A percentile compares a stretch with the other conserved stretches of the same genome.
Evolutionary conservation across 2,888 invertebrate genomes (phyloP).

Genomic region (Macaria notata): DNA sequence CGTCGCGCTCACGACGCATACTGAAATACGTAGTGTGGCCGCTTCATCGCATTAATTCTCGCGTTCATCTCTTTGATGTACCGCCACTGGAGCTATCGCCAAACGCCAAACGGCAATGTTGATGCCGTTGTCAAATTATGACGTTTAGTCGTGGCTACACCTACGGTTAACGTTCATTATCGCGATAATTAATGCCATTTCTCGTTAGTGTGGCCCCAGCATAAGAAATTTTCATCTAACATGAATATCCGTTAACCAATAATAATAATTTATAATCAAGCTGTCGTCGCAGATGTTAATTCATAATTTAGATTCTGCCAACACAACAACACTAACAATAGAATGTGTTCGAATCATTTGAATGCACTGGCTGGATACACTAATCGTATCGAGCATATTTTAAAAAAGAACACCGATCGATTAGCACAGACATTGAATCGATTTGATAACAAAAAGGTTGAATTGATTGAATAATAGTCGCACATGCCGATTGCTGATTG

Average conservation of each 20-base stretch:
- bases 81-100: too few species aligned
- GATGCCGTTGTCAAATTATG: too few species aligned
- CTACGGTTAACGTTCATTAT: too few species aligned
- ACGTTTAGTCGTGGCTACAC: too few species aligned
- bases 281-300: constrained; percentile 64
- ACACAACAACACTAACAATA: constrained; percentile 9
- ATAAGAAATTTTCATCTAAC: constrained; percentile 52
- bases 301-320: constrained; percentile 43
- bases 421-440: constrained; percentile 18
- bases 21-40: too few species aligned
- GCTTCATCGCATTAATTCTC: too few species aligned
- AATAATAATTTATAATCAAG: constrained; percentile 59
- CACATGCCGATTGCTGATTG: constrained; percentile 35
- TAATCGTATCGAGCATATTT: not conserved
- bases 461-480: constrained; percentile 38
- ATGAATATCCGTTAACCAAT: constrained; percentile 70
- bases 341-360: not conserved
- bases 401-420: constrained; percentile 15
- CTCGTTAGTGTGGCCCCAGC: too few species aligned
- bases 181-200: too few species aligned
- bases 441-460: constrained; percentile 21
- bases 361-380: constrained; percentile 2
- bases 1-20: too few species aligned
- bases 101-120: too few species aligned
- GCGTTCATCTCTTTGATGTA: too few species aligned